These are phyloP conservation scores for Barypeithes pellucidus DNA, from an alignment of 2,888 invertebrate genomes.

Conservation along the genomic window DNA sequence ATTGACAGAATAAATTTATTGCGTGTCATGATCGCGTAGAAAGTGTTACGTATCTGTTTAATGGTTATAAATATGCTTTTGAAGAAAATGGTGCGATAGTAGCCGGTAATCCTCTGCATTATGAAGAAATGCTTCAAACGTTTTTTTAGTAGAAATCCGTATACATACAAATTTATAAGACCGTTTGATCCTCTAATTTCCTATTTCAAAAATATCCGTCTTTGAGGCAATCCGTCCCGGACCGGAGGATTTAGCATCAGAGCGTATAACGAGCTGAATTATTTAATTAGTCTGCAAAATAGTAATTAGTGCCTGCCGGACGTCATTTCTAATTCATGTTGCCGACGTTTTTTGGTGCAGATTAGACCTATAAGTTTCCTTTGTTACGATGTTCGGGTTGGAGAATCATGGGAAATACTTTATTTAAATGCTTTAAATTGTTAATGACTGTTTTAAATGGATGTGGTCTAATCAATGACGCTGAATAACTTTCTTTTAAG, in stretches of 20 bases:
- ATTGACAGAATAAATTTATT: conserved; percentile 26
- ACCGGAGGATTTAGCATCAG: conserved; percentile 24
- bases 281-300: conserved; percentile 41
- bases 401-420: conserved; percentile 4
- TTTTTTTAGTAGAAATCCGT: no score
- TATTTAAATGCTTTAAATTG: conserved; percentile 11
- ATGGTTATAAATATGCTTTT: not conserved
- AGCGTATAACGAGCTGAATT: conserved; percentile 42
- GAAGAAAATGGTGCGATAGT: no score
- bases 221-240: conserved; percentile 1
- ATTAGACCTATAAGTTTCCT: conserved; percentile 35
- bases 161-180: no score
- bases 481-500: no score
- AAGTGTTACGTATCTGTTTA: not conserved
- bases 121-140: no score
- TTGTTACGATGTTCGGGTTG: conserved; percentile 11
- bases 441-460: not conserved
- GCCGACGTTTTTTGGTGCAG: conserved; percentile 34
- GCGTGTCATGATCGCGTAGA: conserved; percentile 13
- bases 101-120: no score
- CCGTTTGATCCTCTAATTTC: no score
- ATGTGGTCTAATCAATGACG: no score
- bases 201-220: no score
- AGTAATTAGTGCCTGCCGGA: conserved; percentile 39
- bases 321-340: conserved; percentile 40